A percentile compares a stretch with the other conserved stretches of the same genome.
Evolutionary conservation across 2,113 vertebrate species (phyloP).

Genomic region (Nycticorax nycticorax): DNA sequence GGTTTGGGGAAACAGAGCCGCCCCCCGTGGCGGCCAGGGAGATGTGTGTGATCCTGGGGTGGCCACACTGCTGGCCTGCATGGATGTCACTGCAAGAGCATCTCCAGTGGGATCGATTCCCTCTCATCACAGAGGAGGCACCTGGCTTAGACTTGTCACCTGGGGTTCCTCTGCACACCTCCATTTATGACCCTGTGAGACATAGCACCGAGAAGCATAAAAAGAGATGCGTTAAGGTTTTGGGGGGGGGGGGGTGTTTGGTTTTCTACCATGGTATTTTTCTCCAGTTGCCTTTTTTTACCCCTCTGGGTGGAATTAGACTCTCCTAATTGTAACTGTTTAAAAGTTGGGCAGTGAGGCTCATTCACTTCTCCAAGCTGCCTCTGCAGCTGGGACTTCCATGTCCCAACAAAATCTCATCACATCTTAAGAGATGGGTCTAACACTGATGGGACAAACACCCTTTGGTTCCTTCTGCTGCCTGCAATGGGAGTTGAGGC

Average conservation of each 20-base stretch:
- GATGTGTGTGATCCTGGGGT: background rate
- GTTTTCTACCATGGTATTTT: background rate
- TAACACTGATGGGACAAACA: background rate
- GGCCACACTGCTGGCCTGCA: background rate
- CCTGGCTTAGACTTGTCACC: background rate
- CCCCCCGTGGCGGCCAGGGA: fast-evolving
- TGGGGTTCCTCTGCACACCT: background rate
- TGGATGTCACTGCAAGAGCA: background rate
- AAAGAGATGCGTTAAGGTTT: background rate
- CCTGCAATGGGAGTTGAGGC: background rate
- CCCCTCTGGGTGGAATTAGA: background rate
- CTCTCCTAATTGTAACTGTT: background rate
- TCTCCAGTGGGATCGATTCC: background rate
- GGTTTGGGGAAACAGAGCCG: background rate
- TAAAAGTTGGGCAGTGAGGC: background rate
- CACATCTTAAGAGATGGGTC: background rate
- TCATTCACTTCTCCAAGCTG: background rate
- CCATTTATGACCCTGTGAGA: background rate
- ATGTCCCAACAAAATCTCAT: background rate
- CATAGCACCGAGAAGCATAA: background rate
- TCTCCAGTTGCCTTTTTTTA: background rate
- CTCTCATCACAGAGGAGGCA: background rate
- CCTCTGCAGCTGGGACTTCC: background rate
- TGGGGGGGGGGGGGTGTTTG: too few species aligned
- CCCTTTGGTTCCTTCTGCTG: background rate